phyloP scores from a whole-genome alignment of 2,888 invertebrate species.

The Hydrotaea diabolus region DNA sequence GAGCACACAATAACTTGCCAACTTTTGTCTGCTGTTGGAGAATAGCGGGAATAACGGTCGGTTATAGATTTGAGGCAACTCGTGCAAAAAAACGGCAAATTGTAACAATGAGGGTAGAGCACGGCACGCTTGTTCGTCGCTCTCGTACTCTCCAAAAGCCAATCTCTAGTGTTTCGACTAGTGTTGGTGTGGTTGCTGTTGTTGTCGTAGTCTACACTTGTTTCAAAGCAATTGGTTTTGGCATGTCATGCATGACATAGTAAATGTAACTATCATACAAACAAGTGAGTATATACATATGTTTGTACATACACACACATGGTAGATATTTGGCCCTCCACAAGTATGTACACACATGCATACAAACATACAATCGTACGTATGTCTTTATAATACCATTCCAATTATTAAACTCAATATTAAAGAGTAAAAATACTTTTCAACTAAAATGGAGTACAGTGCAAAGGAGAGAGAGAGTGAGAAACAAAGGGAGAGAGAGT shows the following conservation, averaged over 20 bases:
- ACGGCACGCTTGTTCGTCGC: too few relatives aligned
- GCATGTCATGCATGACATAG: background rate
- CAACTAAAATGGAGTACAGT: background rate
- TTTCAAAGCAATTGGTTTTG: slow-evolving; percentile 19
- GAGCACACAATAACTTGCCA: too few relatives aligned
- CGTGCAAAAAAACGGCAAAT: too few relatives aligned
- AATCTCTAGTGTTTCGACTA: background rate
- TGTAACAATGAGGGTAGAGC: too few relatives aligned
- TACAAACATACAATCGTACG: too few relatives aligned
- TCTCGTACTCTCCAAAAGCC: background rate
- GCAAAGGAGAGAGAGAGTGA: background rate
- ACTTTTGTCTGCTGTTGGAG: too few relatives aligned
- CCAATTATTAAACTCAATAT: background rate
- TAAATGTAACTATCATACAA: background rate
- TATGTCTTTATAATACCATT: background rate
- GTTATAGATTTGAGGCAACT: too few relatives aligned
- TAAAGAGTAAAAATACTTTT: background rate
- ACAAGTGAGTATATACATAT: background rate
- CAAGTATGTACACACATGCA: background rate
- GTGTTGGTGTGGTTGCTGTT: too few relatives aligned
- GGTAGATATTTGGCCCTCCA: background rate
- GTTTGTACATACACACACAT: background rate
- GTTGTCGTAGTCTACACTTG: background rate
- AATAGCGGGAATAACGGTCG: too few relatives aligned
- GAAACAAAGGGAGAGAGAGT: too few relatives aligned